Percentiles rank a stretch among this genome's conserved stretches.
Evolutionary conservation across 2,888 invertebrate genomes (phyloP).

Genomic region (Tribolium freemani): DNA sequence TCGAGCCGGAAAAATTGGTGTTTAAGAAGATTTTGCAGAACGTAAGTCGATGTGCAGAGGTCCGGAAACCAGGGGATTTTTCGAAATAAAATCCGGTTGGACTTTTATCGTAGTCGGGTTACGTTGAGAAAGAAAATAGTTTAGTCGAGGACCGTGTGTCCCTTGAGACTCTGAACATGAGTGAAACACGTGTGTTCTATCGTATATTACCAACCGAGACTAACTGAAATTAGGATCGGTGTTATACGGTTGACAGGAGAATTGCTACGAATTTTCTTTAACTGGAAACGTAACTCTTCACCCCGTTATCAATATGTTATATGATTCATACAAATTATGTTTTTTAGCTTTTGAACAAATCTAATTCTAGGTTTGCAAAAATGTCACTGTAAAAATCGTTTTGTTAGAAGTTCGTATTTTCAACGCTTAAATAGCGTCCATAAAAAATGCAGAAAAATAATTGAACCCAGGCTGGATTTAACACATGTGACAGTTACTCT

Average conservation of each 20-base stretch:
- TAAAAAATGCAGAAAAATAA: too few species aligned
- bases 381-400: too few species aligned
- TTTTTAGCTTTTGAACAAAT: too few species aligned
- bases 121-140: constrained; percentile 4
- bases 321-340: too few species aligned
- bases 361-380: too few species aligned
- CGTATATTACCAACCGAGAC: constrained; percentile 1
- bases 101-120: constrained; percentile 10
- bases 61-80: constrained; percentile 3
- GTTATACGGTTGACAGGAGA: constrained; percentile 2
- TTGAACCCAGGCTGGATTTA: too few species aligned
- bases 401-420: too few species aligned
- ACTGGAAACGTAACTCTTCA: neutral
- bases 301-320: too few species aligned
- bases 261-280: neutral
- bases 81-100: constrained; percentile 13
- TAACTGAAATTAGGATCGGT: constrained; percentile 5
- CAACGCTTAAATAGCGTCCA: too few species aligned
- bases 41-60: neutral
- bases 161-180: constrained; percentile 2
- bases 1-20: neutral
- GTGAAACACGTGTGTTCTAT: neutral
- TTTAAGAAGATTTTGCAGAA: neutral
- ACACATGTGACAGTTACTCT: too few species aligned
- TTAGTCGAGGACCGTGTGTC: neutral